Percentiles rank a stretch among this genome's conserved stretches.
These are phyloP conservation scores for Tenthredo livida DNA, from an alignment of 2,888 invertebrate genomes.

Conservation along the genomic window DNA sequence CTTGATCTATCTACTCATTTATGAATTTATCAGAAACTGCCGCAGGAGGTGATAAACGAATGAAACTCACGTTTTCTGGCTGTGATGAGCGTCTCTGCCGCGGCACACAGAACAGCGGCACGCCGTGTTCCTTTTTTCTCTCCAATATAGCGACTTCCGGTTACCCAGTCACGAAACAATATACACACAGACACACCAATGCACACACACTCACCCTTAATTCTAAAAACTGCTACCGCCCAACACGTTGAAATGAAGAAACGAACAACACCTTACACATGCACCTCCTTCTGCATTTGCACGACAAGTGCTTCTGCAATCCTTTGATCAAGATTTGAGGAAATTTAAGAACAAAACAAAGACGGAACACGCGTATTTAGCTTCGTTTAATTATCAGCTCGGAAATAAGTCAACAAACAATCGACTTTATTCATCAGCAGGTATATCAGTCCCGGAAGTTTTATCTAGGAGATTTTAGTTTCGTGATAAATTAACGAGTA, in stretches of 20 bases:
- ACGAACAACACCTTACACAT: background rate
- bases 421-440: background rate
- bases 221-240: background rate
- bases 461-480: background rate
- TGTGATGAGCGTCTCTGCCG: conserved; percentile 82
- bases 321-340: background rate
- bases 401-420: background rate
- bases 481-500: background rate
- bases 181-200: conserved; percentile 20
- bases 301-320: background rate
- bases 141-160: conserved; percentile 76
- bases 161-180: conserved; percentile 57
- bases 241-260: conserved; percentile 11
- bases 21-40: background rate
- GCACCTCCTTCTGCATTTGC: background rate
- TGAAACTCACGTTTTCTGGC: conserved; percentile 79
- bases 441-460: background rate
- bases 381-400: background rate
- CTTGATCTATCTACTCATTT: background rate
- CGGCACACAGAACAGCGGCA: conserved; percentile 83
- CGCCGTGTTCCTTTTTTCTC: conserved; percentile 77
- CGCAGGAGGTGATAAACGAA: background rate
- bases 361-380: background rate
- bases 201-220: conserved; percentile 31
- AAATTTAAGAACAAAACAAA: background rate